Percentiles rank a stretch among this genome's conserved stretches.
These are phyloP conservation scores for Colostygia pectinataria DNA, from an alignment of 2,888 invertebrate species.

Conservation along the genomic window DNA sequence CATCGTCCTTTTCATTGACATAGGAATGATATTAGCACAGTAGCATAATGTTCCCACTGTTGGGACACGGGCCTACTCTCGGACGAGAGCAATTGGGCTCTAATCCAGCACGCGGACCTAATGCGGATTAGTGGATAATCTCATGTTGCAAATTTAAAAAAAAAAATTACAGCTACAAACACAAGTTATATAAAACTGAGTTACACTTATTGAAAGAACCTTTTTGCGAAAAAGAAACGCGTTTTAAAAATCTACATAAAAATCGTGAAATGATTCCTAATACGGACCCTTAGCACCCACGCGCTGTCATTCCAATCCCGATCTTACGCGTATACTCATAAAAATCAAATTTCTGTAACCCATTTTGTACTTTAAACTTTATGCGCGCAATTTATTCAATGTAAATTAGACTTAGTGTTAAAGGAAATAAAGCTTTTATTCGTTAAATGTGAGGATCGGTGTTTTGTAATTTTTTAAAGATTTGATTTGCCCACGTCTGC, in stretches of 20 bases:
- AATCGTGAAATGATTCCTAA: constrained; percentile 15
- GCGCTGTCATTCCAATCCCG: constrained; percentile 5
- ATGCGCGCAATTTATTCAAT: constrained; percentile 4
- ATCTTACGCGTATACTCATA: not conserved
- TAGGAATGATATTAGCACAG: too few relatives aligned
- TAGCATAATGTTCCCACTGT: too few relatives aligned
- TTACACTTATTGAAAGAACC: constrained; percentile 10
- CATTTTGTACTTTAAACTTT: constrained; percentile 16
- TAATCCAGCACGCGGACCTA: too few relatives aligned
- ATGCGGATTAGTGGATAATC: too few relatives aligned
- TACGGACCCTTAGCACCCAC: constrained; percentile 13
- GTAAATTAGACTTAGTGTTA: constrained; percentile 11
- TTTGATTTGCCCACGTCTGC: constrained; percentile 14
- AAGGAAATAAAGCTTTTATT: constrained; percentile 7
- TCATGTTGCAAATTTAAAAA: too few relatives aligned
- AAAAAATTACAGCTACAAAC: too few relatives aligned
- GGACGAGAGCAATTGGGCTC: too few relatives aligned
- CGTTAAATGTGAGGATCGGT: constrained; percentile 9
- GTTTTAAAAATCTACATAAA: constrained; percentile 18
- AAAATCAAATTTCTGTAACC: constrained; percentile 9
- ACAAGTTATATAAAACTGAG: constrained; percentile 18
- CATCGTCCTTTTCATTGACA: too few relatives aligned
- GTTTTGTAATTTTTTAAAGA: constrained; percentile 9
- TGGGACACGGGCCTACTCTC: too few relatives aligned
- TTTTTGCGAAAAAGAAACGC: constrained; percentile 7